A percentile compares a stretch with the other conserved stretches of the same genome.
Evolutionary conservation across 2,113 vertebrate genomes (phyloP).

Genomic region (Erythrocercus mccallii): DNA sequence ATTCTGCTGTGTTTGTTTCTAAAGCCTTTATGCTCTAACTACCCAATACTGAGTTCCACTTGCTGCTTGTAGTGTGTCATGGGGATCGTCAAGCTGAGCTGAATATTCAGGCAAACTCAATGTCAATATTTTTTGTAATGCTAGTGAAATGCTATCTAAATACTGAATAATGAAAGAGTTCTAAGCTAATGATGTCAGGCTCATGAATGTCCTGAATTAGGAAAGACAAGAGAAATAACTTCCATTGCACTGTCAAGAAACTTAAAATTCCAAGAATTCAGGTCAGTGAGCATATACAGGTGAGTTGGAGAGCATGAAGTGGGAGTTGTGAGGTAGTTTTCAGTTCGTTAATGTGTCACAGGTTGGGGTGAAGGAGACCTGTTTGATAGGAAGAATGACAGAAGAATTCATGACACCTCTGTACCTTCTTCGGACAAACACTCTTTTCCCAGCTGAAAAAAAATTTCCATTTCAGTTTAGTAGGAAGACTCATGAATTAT

Average conservation of each 20-base stretch:
- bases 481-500: neutral
- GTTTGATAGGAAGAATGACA: neutral
- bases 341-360: neutral
- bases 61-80: neutral
- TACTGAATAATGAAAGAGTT: neutral
- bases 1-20: neutral
- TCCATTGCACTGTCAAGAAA: neutral
- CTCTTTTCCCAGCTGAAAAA: neutral
- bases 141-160: neutral
- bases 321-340: neutral
- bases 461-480: neutral
- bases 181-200: neutral
- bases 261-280: conserved; percentile 48
- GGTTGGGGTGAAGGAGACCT: neutral
- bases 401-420: neutral
- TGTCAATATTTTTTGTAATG: neutral
- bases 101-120: neutral
- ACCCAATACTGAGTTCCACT: neutral
- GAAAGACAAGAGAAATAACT: neutral
- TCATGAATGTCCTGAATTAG: neutral
- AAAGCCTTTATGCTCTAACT: neutral
- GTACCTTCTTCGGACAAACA: neutral
- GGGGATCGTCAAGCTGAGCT: neutral
- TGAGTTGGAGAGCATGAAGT: neutral
- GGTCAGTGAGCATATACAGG: neutral